These are phyloP conservation scores for Craterocephalus amniculus DNA, from an alignment of 2,797 vertebrate species.

Conservation along the genomic window DNA sequence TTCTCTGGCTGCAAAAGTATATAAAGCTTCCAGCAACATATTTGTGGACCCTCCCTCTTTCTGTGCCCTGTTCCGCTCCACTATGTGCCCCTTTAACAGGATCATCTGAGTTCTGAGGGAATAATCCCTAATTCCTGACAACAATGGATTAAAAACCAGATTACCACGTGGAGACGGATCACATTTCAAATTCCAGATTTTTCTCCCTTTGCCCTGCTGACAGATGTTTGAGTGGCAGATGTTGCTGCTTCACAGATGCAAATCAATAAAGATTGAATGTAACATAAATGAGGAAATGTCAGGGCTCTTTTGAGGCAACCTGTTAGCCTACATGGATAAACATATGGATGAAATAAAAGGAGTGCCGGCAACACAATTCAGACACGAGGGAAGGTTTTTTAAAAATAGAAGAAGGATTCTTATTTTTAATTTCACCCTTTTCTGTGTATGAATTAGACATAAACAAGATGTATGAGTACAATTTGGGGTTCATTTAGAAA, in stretches of 20 bases:
- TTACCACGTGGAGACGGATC: constrained; percentile 55
- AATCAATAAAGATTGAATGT: constrained; percentile 33
- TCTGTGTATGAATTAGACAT: neutral
- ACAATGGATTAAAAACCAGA: constrained; percentile 56
- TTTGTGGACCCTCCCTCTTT: constrained; percentile 6
- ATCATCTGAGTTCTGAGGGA: constrained; percentile 58
- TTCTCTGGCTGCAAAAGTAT: neutral
- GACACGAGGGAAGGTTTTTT: neutral
- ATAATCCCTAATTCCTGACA: constrained; percentile 67
- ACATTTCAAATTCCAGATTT: constrained; percentile 42
- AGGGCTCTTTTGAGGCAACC: constrained; percentile 22
- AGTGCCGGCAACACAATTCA: neutral
- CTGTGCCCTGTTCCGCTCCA: constrained; percentile 1
- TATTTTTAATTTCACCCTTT: neutral
- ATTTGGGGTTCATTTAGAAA: neutral
- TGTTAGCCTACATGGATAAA: constrained; percentile 25
- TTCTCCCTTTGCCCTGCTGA: neutral
- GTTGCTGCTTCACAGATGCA: constrained; percentile 42
- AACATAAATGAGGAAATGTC: constrained; percentile 12
- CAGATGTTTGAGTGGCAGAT: constrained; percentile 63
- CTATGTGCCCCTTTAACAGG: constrained; percentile 54
- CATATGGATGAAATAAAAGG: constrained; percentile 40
- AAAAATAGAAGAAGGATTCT: constrained; percentile 13
- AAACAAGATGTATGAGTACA: neutral
- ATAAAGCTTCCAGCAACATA: neutral